Evolutionary conservation across 1,140 invertebrate genomes (phyloP).

Genomic region (Heliconius himera): DNA sequence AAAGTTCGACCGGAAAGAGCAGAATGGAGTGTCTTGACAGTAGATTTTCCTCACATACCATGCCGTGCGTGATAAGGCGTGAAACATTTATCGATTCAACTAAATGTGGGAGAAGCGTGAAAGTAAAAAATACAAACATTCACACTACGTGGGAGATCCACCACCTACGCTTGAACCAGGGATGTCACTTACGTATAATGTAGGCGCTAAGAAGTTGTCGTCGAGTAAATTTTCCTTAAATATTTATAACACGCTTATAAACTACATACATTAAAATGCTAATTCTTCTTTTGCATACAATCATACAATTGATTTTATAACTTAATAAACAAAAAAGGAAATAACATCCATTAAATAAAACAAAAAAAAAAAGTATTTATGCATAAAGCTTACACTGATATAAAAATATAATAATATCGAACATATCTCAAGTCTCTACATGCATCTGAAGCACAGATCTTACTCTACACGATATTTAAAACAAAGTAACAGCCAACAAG

Average conservation of each 20-base stretch:
- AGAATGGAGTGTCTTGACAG: background rate
- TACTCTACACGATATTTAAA: background rate
- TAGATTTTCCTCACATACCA: background rate
- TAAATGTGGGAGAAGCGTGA: background rate
- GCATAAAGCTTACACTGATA: background rate
- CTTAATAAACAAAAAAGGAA: background rate
- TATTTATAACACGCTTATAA: background rate
- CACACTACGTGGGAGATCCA: conserved; percentile 7
- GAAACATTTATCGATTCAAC: background rate
- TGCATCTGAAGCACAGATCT: background rate
- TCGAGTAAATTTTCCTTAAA: background rate
- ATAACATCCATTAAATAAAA: background rate
- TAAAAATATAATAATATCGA: background rate
- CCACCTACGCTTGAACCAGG: background rate
- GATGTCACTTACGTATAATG: background rate
- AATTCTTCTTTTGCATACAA: background rate
- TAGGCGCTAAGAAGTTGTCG: background rate
- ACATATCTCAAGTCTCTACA: background rate
- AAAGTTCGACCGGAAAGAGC: background rate
- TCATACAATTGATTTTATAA: background rate
- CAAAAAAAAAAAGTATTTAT: background rate
- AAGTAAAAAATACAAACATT: conserved; percentile 4
- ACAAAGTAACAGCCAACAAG: background rate
- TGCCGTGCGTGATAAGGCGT: background rate
- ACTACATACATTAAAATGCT: background rate